Conservation (phyloP, 2,888 invertebrate genomes). For the Heliconius cydno region DNA sequence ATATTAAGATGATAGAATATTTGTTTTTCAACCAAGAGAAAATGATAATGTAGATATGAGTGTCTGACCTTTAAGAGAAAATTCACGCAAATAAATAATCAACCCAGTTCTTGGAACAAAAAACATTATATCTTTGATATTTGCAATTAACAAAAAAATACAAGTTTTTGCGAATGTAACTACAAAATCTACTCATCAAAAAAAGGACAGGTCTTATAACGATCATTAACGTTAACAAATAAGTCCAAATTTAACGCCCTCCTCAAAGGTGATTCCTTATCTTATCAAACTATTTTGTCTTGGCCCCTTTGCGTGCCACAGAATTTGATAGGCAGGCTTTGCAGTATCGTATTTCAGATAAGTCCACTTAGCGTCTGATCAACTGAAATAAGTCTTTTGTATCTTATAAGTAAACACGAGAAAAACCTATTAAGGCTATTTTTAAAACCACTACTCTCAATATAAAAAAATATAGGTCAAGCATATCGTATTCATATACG, state of each 20-base stretch:
- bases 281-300: slow-evolving; percentile 52
- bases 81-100: background rate
- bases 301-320: slow-evolving; percentile 54
- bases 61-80: background rate
- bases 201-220: background rate
- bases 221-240: background rate
- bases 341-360: slow-evolving; percentile 58
- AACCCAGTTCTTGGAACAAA: background rate
- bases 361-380: slow-evolving; percentile 55
- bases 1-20: background rate
- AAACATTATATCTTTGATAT: background rate
- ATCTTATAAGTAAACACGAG: slow-evolving; percentile 26
- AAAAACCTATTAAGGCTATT: background rate
- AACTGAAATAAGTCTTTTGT: slow-evolving; percentile 50
- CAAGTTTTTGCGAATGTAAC: background rate
- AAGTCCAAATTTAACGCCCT: slow-evolving; percentile 45
- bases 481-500: background rate
- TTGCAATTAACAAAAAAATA: background rate
- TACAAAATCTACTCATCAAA: background rate
- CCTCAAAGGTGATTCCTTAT: slow-evolving; percentile 44
- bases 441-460: background rate
- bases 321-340: slow-evolving; percentile 55
- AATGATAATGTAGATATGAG: background rate
- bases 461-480: background rate
- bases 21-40: background rate